phyloP scores from a whole-genome alignment of 2,888 invertebrate species.

The Acanthococcus lagerstroemiae region DNA sequence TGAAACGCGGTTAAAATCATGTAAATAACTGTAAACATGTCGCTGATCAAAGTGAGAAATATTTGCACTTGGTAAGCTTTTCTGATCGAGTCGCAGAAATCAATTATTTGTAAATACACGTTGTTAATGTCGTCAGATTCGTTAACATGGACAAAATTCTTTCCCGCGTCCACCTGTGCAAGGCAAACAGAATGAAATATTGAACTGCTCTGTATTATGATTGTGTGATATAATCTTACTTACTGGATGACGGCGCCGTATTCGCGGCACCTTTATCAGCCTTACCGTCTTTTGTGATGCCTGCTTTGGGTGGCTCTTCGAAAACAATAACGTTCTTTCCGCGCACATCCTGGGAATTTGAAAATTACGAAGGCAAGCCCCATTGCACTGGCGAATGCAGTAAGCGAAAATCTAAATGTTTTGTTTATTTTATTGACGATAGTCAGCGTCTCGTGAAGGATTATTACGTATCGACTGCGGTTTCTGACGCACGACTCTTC shows the following conservation, averaged over 20 bases:
- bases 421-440: too few species aligned
- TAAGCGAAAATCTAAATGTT: too few species aligned
- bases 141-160: not conserved
- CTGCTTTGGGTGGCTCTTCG: too few species aligned
- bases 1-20: slow-evolving; percentile 25
- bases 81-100: slow-evolving; percentile 15
- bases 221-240: not conserved
- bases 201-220: not conserved
- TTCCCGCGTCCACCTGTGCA: slow-evolving; percentile 10
- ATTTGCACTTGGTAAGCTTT: slow-evolving; percentile 10
- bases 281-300: too few species aligned
- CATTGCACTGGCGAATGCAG: too few species aligned
- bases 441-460: too few species aligned
- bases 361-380: too few species aligned
- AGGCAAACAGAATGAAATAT: not conserved
- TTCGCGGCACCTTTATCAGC: too few species aligned
- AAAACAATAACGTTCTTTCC: too few species aligned
- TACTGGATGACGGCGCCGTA: not conserved
- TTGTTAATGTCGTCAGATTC: slow-evolving; percentile 16
- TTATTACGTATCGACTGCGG: too few species aligned
- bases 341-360: too few species aligned
- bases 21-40: slow-evolving; percentile 15
- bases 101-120: slow-evolving; percentile 15
- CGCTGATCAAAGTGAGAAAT: slow-evolving; percentile 13
- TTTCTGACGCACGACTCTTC: too few species aligned